Conservation (phyloP, 2,113 vertebrate species). For the Anoura caudifer region DNA sequence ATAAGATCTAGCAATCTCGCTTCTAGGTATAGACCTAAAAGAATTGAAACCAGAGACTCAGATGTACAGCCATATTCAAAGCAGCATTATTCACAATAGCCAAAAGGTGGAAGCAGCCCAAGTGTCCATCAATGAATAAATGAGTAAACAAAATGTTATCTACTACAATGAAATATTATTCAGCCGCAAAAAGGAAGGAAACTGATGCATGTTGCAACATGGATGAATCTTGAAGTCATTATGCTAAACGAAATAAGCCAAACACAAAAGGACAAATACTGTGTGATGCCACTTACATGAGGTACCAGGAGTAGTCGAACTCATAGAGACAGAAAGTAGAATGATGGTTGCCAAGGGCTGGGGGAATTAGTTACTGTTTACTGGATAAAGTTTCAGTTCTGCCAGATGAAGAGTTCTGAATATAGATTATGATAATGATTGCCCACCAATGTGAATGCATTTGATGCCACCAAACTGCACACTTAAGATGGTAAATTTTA, state of each 20-base stretch:
- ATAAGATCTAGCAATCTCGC: background rate
- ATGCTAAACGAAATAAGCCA: background rate
- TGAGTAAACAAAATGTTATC: background rate
- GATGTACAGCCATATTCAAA: background rate
- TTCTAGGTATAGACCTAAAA: background rate
- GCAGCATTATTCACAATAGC: background rate
- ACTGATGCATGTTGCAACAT: background rate
- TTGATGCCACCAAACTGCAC: no score
- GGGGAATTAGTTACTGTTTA: background rate
- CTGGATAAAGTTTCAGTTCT: background rate
- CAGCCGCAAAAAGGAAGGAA: background rate
- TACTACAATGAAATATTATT: background rate
- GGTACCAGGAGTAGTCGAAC: background rate
- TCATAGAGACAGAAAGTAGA: background rate
- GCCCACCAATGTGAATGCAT: no score
- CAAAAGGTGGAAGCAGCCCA: background rate
- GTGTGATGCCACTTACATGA: background rate
- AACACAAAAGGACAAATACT: background rate
- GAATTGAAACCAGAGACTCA: background rate
- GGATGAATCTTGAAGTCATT: background rate
- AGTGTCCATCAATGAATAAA: background rate
- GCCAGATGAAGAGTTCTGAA: no score
- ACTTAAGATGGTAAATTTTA: no score
- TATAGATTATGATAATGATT: no score
- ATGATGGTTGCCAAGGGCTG: background rate